A percentile compares a stretch with the other conserved stretches of the same genome.
phyloP scores from a whole-genome alignment of 64 coral and sea anemone genomes.

The Porites australiensis region DNA sequence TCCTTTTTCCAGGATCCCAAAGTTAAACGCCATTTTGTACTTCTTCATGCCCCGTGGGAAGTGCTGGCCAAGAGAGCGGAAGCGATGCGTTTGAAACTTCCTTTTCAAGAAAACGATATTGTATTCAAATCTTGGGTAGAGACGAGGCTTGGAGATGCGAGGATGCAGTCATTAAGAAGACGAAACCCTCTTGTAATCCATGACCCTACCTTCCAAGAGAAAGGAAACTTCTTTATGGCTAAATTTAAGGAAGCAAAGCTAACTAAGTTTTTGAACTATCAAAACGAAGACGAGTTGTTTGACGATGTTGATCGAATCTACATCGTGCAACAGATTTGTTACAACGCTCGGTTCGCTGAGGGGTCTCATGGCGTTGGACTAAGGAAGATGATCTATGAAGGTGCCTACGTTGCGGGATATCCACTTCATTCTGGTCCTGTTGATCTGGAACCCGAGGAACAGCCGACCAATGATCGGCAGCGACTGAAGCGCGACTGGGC shows the following conservation, averaged over 20 bases:
- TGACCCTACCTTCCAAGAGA: constrained; percentile 65
- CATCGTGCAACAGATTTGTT: constrained; percentile 81
- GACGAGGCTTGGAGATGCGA: constrained; percentile 27
- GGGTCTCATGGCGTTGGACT: constrained; percentile 83
- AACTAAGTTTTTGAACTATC: constrained; percentile 56
- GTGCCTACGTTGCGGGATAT: constrained; percentile 78
- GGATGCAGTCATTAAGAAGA: constrained; percentile 6
- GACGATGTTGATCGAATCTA: constrained; percentile 78
- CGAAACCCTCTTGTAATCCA: constrained; percentile 72
- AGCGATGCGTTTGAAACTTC: constrained; percentile 78
- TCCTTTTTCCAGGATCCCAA: constrained; percentile 46
- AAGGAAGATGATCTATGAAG: constrained; percentile 75
- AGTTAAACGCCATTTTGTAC: constrained; percentile 77
- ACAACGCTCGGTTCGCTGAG: constrained; percentile 78
- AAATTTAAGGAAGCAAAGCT: constrained; percentile 73
- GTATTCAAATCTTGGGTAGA: constrained; percentile 68
- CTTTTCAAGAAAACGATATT: constrained; percentile 87
- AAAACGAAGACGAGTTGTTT: constrained; percentile 80
- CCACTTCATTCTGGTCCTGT: constrained; percentile 92
- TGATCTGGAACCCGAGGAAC: constrained; percentile 33
- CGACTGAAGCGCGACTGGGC: constrained; percentile 87
- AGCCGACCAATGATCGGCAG: constrained; percentile 78
- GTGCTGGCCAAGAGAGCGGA: constrained; percentile 80
- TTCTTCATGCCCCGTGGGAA: constrained; percentile 91
- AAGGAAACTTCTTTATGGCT: constrained; percentile 84